Evolutionary conservation across 2,888 invertebrate species (phyloP).

Genomic region (Nomada fabriciana): DNA sequence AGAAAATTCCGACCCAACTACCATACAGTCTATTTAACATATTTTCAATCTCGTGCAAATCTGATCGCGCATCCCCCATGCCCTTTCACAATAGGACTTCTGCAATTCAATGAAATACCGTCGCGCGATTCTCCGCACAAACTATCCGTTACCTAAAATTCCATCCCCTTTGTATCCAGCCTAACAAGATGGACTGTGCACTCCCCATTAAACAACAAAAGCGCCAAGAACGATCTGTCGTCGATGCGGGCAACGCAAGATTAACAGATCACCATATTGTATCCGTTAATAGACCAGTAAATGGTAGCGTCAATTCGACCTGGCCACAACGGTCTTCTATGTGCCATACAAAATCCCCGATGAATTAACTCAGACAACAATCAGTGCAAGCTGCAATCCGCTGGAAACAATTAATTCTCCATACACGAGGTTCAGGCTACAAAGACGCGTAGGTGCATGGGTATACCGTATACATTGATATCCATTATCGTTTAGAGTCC

Average conservation of each 20-base stretch:
- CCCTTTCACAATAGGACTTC: no score
- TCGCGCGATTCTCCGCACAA: no score
- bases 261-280: constrained; percentile 16
- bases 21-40: background rate
- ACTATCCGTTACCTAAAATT: background rate
- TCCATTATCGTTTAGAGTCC: constrained; percentile 60
- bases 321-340: background rate
- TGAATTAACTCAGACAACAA: constrained; percentile 4
- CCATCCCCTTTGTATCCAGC: background rate
- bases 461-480: constrained; percentile 53
- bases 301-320: constrained; percentile 13
- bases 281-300: constrained; percentile 19
- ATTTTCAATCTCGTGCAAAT: constrained; percentile 21
- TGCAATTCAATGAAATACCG: no score
- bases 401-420: constrained; percentile 15
- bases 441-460: background rate
- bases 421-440: background rate
- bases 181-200: background rate
- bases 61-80: background rate
- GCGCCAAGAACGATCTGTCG: background rate
- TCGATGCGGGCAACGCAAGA: background rate
- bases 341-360: background rate
- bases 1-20: background rate
- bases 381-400: background rate
- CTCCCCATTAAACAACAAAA: background rate